These are phyloP conservation scores for Phoenicopterus ruber DNA, from an alignment of 2,113 vertebrate genomes.

Conservation along the genomic window DNA sequence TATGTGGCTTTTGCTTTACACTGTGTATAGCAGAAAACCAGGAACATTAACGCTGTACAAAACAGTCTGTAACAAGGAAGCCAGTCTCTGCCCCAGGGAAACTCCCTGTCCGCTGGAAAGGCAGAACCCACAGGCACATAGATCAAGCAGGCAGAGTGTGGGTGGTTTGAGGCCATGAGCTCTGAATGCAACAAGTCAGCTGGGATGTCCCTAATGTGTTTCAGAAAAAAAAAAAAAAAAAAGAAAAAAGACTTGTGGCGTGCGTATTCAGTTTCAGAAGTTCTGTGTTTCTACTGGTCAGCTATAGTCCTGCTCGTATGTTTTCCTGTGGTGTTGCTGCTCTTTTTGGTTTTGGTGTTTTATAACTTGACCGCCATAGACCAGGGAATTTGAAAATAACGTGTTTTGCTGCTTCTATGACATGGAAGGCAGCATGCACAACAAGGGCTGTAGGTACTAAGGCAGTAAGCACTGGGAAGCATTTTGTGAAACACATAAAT, in stretches of 20 bases:
- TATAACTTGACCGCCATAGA: neutral
- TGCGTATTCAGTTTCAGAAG: neutral
- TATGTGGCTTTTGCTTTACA: neutral
- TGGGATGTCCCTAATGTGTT: neutral
- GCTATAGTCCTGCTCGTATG: neutral
- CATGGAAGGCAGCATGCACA: neutral
- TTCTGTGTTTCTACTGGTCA: neutral
- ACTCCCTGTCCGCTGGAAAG: neutral
- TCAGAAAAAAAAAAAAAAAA: neutral
- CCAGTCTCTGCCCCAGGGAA: neutral
- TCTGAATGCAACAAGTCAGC: neutral
- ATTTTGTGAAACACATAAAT: neutral
- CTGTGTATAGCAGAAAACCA: neutral
- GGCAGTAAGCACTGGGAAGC: neutral
- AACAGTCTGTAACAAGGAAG: neutral
- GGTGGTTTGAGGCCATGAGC: neutral
- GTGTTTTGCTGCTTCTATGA: neutral
- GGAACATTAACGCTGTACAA: neutral
- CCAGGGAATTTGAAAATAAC: neutral
- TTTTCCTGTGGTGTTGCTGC: neutral
- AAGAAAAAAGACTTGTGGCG: neutral
- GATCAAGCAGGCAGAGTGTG: neutral
- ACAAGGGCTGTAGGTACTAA: rapidly evolving
- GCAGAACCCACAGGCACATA: neutral
- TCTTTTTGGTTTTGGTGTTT: neutral